Percentiles rank a stretch among this genome's conserved stretches.
Conservation (phyloP, 2,797 vertebrate species). For the Parauchenoglanis ngamensis region DNA sequence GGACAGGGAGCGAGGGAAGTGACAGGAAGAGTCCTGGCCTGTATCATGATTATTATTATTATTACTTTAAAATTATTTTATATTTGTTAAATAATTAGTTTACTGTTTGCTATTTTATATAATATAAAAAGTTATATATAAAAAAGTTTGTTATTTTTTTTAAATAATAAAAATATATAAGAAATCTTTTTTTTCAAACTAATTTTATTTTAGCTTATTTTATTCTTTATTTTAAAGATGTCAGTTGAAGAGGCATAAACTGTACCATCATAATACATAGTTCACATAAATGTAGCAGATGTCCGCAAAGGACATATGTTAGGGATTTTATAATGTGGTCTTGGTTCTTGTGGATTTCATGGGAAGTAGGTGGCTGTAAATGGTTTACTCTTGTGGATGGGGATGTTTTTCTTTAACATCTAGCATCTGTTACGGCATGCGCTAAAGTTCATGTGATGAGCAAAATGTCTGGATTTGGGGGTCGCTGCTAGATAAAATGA, state of each 20-base stretch:
- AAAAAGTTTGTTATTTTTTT: too few species aligned
- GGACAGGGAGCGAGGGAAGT: neutral
- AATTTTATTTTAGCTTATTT: neutral
- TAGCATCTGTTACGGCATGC: neutral
- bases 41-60: neutral
- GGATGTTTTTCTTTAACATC: conserved; percentile 11
- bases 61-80: neutral
- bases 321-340: conserved; percentile 37
- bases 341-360: conserved; percentile 33
- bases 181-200: too few species aligned
- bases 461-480: neutral
- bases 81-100: neutral
- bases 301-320: neutral
- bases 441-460: neutral
- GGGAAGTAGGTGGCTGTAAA: conserved; percentile 12
- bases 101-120: neutral
- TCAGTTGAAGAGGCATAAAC: neutral
- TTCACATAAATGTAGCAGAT: conserved; percentile 6
- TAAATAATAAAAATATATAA: too few species aligned
- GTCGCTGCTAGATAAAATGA: neutral
- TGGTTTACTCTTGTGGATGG: conserved; percentile 29
- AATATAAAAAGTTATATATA: too few species aligned
- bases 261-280: neutral
- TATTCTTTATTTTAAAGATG: neutral
- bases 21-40: neutral